Evolutionary conservation across 2,113 vertebrate genomes (phyloP), one percentile per base, ranked within the genome.

Genomic region (Prionailurus viverrinus): DNA sequence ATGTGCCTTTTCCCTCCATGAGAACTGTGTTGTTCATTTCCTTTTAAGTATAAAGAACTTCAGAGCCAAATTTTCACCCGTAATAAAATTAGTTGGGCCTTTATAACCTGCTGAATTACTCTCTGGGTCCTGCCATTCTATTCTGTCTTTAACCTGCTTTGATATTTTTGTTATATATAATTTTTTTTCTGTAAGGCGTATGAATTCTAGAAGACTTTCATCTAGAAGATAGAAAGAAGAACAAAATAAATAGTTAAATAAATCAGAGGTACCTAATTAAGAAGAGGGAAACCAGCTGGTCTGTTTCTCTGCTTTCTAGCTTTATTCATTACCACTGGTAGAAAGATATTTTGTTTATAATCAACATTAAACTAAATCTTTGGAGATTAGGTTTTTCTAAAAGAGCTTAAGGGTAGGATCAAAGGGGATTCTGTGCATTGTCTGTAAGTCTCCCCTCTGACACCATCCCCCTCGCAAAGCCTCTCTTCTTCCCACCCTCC

Each of bases 331-430:
- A 4, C 80, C 58, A 61, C 65, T 91, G 80, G 61, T 11, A 97
- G 55, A 94, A 95, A 92, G 76, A 97, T 97, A 95, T 97, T 97
- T 89, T 92, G 94, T 97, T 97, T 97, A 97, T 94, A 95, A 95
- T 94, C 71, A 98, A 97, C 98, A 98, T 98, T 98, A 98, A 98
- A 93, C 25, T 74, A 91, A 31, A 11, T 98, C 41, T 98, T 98
- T 98, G 87, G 91, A 98, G 97, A 98, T 98, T 98, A 98, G 53
- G 51, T 97, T 94, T 94, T 94, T 85, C 83, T 85, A 97, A 98
- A 98, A 98, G 93, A 98, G 95, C 82, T 98, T 98, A 97, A 96
- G 73, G 53, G 39, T 4, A 25, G 97, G 97, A 97, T 91, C 92
- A 97, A 92, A 98, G 86, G 66, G 94, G 93, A 33, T 7, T 97